Evolutionary conservation across 2,113 vertebrate species (phyloP), one percentile per base, ranked within the genome.

Genomic region (Pipa parva): DNA sequence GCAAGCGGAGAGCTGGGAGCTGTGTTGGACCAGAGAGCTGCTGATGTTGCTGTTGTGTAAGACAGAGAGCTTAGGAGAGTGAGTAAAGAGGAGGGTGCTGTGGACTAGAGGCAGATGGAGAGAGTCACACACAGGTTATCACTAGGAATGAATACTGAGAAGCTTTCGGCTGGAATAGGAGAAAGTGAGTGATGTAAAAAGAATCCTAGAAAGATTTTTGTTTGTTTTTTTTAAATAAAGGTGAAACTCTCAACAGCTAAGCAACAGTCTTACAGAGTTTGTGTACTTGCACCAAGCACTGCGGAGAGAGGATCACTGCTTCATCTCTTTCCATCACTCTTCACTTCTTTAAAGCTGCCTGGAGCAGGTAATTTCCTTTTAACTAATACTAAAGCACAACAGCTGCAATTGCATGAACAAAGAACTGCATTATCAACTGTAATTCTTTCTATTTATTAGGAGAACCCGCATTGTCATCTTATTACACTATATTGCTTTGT

Each of bases 111-210:
- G 36, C 42, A 54, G 48, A 48, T 33, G 26, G 48, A 51, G 24
- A 33, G 48, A 52, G 57, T n/a, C 29, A 37, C 36, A 61, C 37
- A 49, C 52, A 67, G 55, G 57, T 52, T 70, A 61, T 56, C 25
- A 28, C 22, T 49, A 42, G 21, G 27, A 68, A 59, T 33, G 22
- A 63, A 51, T 51, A 63, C 15, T 11, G 24, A 69, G 56, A 60
- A 60, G 57, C 65, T 42, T 18, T n/a, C n/a, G n/a, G n/a, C n/a
- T n/a, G 28, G 55, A 26, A 59, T 10, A 31, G 45, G 46, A 17
- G 56, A 60, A 52, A 60, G 46, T 60, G 24, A 60, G 45, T 37
- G 4, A 39, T 50, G 55, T 9, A 46, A 57, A 48, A 64, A n/a
- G 6, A 49, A 24, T 67, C 42, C 15, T 25, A 51, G n/a, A 51